Percentiles rank a stretch among this genome's conserved stretches.
Conservation (phyloP, 2,888 invertebrate genomes). For the Agriopis marginaria region DNA sequence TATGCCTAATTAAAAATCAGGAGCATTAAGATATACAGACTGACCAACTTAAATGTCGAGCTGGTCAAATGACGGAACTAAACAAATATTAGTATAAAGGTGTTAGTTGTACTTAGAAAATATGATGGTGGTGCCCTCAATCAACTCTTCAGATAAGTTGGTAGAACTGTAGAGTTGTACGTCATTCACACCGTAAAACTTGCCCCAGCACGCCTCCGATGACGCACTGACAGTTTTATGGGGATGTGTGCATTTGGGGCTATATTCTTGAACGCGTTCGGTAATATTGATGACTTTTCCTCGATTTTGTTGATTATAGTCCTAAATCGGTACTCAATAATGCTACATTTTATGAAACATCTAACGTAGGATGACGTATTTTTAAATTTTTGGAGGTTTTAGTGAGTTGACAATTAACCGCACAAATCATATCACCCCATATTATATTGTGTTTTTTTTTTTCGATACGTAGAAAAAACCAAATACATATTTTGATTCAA, state of each 20-base stretch:
- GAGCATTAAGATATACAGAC: constrained; percentile 42
- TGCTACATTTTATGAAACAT: background rate
- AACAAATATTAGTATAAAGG: background rate
- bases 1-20: constrained; percentile 59
- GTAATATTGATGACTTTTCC: background rate
- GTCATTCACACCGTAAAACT: constrained; percentile 73
- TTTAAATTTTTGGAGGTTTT: too few species aligned
- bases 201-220: constrained; percentile 71
- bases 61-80: background rate
- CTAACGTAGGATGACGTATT: too few species aligned
- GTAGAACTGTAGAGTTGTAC: constrained; percentile 19
- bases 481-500: background rate
- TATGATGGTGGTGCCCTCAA: background rate
- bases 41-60: background rate
- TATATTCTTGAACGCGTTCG: constrained; percentile 20
- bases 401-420: too few species aligned
- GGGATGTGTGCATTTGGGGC: constrained; percentile 56
- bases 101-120: background rate
- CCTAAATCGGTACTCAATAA: background rate
- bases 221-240: constrained; percentile 78
- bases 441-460: too few species aligned
- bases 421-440: too few species aligned
- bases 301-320: too few species aligned
- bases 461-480: too few species aligned
- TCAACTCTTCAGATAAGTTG: background rate